Evolutionary conservation across 2,888 invertebrate species (phyloP).

Genomic region (Conomelus anceps): DNA sequence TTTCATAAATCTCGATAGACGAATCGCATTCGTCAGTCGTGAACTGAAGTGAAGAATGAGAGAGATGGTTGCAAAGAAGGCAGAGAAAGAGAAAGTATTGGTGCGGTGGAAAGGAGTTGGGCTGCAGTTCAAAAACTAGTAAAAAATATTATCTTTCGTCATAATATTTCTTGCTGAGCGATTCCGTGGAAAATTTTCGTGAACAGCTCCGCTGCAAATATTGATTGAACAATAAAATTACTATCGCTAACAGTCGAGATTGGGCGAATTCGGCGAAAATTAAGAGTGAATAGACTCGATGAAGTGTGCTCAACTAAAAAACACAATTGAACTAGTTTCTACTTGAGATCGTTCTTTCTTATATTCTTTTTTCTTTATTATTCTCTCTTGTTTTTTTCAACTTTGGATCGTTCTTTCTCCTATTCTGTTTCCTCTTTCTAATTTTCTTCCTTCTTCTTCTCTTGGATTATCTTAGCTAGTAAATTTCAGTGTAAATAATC

Average conservation of each 20-base stretch:
- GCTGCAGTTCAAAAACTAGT: background rate
- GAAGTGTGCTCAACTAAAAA: background rate
- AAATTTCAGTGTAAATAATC: too few relatives aligned
- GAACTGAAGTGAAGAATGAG: background rate
- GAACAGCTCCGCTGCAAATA: background rate
- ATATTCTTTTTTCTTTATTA: too few relatives aligned
- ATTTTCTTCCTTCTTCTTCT: too few relatives aligned
- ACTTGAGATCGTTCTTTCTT: too few relatives aligned
- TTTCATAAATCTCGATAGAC: background rate
- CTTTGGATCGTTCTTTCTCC: too few relatives aligned
- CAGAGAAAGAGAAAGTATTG: background rate
- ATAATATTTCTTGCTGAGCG: background rate
- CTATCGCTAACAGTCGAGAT: too few relatives aligned
- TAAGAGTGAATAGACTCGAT: background rate
- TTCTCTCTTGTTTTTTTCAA: too few relatives aligned
- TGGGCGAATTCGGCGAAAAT: background rate
- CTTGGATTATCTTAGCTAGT: too few relatives aligned
- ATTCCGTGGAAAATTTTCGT: background rate
- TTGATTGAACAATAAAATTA: background rate
- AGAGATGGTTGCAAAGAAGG: background rate
- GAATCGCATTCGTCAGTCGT: background rate
- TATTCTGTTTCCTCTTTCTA: too few relatives aligned
- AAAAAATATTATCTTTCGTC: background rate
- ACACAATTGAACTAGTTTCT: background rate
- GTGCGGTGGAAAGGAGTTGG: background rate